Conservation (phyloP, 2,113 vertebrate species). For the Mormoops blainvillei region DNA sequence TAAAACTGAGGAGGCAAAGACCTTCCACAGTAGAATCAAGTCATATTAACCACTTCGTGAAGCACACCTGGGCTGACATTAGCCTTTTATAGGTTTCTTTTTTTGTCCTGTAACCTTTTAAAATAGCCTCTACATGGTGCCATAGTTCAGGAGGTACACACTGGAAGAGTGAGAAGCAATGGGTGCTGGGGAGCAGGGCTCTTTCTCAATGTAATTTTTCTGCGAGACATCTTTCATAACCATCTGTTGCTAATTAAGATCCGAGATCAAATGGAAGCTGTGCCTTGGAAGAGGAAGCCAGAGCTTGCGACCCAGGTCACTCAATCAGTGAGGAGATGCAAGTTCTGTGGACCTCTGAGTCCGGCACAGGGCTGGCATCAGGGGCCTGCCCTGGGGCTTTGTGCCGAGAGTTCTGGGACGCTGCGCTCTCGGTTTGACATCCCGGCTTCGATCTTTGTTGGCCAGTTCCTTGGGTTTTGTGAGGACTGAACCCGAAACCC, state of each 20-base stretch:
- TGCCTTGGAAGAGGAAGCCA: background rate
- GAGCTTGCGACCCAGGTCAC: background rate
- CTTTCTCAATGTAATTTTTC: background rate
- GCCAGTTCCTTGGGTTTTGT: background rate
- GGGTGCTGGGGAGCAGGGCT: background rate
- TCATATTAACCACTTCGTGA: background rate
- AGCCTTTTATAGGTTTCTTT: background rate
- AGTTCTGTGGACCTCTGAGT: background rate
- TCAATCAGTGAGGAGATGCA: background rate
- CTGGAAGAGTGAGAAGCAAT: background rate
- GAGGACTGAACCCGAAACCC: background rate
- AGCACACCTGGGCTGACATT: background rate
- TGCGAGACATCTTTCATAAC: background rate
- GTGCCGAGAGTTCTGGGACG: background rate
- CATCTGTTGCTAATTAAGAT: background rate
- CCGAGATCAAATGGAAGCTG: background rate
- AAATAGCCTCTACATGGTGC: background rate
- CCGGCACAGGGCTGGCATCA: rapidly evolving
- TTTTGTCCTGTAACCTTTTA: background rate
- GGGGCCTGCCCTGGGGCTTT: background rate
- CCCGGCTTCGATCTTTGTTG: background rate
- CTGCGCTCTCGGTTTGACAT: rapidly evolving
- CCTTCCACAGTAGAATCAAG: background rate
- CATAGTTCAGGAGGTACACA: background rate
- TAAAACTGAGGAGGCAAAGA: background rate